phyloP scores from a whole-genome alignment of 2,113 vertebrate genomes.

The Hemicordylus capensis region DNA sequence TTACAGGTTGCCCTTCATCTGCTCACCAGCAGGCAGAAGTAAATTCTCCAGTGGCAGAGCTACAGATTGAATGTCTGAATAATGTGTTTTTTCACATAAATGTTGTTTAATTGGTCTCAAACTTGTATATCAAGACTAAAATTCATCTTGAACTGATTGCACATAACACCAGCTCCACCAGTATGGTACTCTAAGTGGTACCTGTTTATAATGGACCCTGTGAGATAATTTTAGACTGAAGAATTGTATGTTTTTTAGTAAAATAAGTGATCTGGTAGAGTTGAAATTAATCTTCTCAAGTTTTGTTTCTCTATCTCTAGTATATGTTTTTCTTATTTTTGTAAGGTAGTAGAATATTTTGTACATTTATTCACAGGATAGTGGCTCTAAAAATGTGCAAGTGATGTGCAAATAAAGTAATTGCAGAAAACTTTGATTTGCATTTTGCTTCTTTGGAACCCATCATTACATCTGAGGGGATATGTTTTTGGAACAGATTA shows the following conservation, averaged over 20 bases:
- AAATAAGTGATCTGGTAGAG: not conserved
- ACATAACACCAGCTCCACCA: not conserved
- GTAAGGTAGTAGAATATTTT: not conserved
- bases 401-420: not conserved
- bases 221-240: not conserved
- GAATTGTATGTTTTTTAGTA: not conserved
- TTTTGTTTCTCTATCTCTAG: not conserved
- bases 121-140: not conserved
- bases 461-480: not conserved
- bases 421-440: not conserved
- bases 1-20: not conserved
- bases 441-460: no score
- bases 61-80: not conserved
- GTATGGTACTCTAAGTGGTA: not conserved
- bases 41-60: not conserved
- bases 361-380: not conserved
- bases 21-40: not conserved
- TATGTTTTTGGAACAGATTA: not conserved
- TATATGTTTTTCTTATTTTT: not conserved
- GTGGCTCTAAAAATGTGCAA: not conserved
- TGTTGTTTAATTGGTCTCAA: not conserved
- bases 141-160: not conserved
- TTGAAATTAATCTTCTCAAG: not conserved
- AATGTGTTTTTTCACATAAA: not conserved
- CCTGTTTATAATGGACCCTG: not conserved